phyloP scores from a whole-genome alignment of 2,888 invertebrate species.

The Dryomyza anilis region DNA sequence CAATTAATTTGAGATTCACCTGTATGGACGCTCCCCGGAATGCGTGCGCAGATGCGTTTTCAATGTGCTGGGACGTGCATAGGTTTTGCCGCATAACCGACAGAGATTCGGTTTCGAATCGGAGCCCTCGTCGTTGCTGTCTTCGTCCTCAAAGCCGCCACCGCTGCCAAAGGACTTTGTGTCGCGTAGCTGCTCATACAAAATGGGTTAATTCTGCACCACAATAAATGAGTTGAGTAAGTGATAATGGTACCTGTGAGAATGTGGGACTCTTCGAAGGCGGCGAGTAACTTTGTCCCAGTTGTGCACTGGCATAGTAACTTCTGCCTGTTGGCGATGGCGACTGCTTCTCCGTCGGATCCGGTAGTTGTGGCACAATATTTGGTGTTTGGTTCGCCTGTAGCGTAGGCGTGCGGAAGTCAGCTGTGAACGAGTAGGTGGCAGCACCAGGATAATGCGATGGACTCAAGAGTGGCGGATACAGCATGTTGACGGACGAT shows the following conservation, averaged over 20 bases:
- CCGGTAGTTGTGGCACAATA: constrained; percentile 56
- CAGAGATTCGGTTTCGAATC: constrained; percentile 87
- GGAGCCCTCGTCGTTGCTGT: constrained; percentile 61
- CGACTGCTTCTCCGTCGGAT: constrained; percentile 48
- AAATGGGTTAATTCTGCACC: not conserved
- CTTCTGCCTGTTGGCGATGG: constrained; percentile 50
- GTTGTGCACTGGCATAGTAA: constrained; percentile 56
- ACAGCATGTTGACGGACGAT: constrained; percentile 70
- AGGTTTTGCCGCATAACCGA: constrained; percentile 94
- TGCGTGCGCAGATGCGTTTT: constrained; percentile 97
- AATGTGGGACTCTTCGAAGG: constrained; percentile 57
- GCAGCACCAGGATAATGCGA: constrained; percentile 71
- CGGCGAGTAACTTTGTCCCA: constrained; percentile 52
- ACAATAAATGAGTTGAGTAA: not conserved
- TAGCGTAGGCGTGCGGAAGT: constrained; percentile 69
- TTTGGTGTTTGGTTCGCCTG: constrained; percentile 57
- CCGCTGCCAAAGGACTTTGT: constrained; percentile 56
- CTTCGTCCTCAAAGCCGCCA: constrained; percentile 71
- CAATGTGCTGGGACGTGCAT: constrained; percentile 93
- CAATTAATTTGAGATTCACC: constrained; percentile 39
- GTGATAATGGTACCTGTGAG: constrained; percentile 37
- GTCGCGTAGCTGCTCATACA: constrained; percentile 38
- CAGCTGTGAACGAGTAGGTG: constrained; percentile 83
- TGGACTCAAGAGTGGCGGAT: constrained; percentile 72
- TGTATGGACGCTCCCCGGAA: constrained; percentile 81